These are phyloP conservation scores for Vulpes ferrilata DNA, from an alignment of 2,113 vertebrate genomes.

Conservation along the genomic window DNA sequence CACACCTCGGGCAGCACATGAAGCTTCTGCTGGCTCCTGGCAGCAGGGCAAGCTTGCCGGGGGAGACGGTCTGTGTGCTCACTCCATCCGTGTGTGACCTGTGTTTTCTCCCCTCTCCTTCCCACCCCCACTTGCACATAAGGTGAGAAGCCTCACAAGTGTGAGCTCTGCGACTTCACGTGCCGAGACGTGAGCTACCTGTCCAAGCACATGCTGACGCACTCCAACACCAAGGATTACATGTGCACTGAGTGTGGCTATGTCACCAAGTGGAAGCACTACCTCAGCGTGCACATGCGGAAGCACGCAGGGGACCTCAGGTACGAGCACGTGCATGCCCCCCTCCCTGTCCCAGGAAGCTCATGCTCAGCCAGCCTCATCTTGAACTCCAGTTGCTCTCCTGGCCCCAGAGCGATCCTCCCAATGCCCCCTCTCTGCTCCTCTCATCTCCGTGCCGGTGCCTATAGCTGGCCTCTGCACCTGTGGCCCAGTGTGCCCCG, in stretches of 20 bases:
- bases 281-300: slow-evolving; percentile 97
- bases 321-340: slow-evolving; percentile 76
- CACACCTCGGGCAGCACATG: background rate
- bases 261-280: slow-evolving; percentile 99
- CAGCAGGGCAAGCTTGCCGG: background rate
- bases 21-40: background rate
- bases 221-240: slow-evolving; percentile 95
- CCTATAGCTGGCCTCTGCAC: background rate
- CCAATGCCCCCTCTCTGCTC: background rate
- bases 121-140: background rate
- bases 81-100: background rate
- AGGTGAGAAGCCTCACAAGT: slow-evolving; percentile 99
- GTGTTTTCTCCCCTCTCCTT: slow-evolving; percentile 27
- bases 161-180: slow-evolving; percentile 94
- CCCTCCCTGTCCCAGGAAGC: background rate
- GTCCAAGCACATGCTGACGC: slow-evolving; percentile 98
- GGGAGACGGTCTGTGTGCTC: background rate
- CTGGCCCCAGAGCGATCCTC: background rate
- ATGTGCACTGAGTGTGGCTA: slow-evolving; percentile 99
- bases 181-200: slow-evolving; percentile 98
- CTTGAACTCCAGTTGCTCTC: background rate
- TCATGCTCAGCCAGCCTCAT: background rate
- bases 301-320: slow-evolving; percentile 98
- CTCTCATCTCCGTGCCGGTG: background rate
- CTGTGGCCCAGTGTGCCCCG: background rate